Base-by-base conservation (phyloP, 1,140 invertebrate species). In the Meloidogyne floridensis region DNA sequence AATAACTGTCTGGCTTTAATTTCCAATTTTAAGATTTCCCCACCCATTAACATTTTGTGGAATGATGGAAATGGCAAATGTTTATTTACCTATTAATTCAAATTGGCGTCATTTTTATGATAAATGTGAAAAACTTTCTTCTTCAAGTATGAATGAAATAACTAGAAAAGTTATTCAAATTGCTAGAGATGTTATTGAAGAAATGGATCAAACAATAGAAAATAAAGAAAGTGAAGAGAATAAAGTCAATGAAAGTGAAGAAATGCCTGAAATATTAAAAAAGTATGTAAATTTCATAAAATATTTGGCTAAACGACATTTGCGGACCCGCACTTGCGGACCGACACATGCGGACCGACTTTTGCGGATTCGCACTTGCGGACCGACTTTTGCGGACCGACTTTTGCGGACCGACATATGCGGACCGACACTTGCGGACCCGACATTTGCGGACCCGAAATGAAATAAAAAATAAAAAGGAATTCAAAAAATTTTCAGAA, bases 31-130 rank as follows among this genome's bases (percentile, higher is more conserved):
- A 4, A 92, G 92, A 87, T 98, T 98, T 92, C 96, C 96, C 4
- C 96, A 98, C 93, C 96, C 96, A 3, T 95, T 95, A 1, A 97
- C 96, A 0, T 92, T 98, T 70, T 94, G 94, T 72, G 98, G 97
- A 11, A 98, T 98, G 94, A 90, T 99, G 54, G 96, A 98, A 91
- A 93, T 99, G 91, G 94, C 95, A 84, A 92, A 93, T 47, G 92
- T 94, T 5, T 96, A 96, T 91, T 92, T 99, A 72, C 97, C 98
- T 0, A 93, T 98, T 15, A 98, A 98, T 91, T 92, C 93, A 7
- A 97, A 96, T 90, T 99, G 96, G 96, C 75, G 81, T 11, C 75
- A 81, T 15, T 90, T 88, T 75, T 86, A 80, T 54, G 76, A 81
- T 8, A 76, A 83, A 75, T 87, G 81, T 74, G 85, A 88, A 43